Conservation (phyloP, 2,888 invertebrate species). For the Epinotia demarniana region DNA sequence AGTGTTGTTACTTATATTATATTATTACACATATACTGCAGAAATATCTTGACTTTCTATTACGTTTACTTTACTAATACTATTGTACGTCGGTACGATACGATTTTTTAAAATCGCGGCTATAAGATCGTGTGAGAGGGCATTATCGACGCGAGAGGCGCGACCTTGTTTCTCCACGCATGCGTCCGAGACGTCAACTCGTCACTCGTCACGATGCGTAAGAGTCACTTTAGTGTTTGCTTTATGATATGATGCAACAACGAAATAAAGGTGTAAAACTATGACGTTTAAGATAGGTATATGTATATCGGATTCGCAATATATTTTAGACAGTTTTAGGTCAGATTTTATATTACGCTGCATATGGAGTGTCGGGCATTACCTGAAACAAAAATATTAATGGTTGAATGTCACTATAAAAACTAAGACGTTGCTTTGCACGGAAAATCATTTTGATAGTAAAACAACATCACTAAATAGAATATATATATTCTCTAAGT, state of each 20-base stretch:
- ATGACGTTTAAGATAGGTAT: constrained; percentile 3
- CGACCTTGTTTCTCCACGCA: constrained; percentile 60
- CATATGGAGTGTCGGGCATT: constrained; percentile 49
- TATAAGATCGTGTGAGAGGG: constrained; percentile 8
- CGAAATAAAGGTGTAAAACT: constrained; percentile 15
- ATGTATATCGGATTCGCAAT: not conserved
- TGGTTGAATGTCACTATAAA: not conserved
- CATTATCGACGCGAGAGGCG: constrained; percentile 48
- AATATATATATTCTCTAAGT: too few species aligned
- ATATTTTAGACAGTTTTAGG: not conserved
- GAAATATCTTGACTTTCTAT: too few species aligned
- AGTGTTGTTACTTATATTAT: too few species aligned
- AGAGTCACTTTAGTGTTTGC: constrained; percentile 55
- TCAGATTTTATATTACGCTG: not conserved
- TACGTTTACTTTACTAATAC: too few species aligned
- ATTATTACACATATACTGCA: too few species aligned
- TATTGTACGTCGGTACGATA: not conserved
- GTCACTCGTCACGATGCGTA: constrained; percentile 60
- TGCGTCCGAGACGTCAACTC: constrained; percentile 55
- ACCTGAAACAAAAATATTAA: constrained; percentile 62
- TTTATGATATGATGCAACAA: constrained; percentile 34
- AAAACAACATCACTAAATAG: not conserved
- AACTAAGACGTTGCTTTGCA: not conserved
- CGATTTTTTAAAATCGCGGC: constrained; percentile 3
- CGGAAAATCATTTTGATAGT: too few species aligned